Evolutionary conservation across 1,140 invertebrate species (phyloP).

Genomic region (Adelges cooleyi): DNA sequence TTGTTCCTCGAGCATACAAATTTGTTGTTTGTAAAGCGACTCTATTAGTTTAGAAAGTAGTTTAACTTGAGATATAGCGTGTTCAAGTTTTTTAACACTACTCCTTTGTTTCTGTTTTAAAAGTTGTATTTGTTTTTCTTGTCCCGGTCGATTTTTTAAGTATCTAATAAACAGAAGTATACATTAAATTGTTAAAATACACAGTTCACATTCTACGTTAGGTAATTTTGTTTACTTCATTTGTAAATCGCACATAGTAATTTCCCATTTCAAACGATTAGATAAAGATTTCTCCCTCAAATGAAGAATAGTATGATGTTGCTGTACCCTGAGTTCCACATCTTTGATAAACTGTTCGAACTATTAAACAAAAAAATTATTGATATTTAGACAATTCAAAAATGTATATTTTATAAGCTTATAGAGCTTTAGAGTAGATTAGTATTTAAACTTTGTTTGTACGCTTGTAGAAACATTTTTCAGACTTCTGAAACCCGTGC

Average conservation of each 20-base stretch:
- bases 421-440: background rate
- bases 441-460: background rate
- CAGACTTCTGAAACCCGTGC: background rate
- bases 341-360: slow-evolving; percentile 21
- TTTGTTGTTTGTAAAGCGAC: background rate
- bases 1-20: slow-evolving; percentile 12
- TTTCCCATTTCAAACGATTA: slow-evolving; percentile 13
- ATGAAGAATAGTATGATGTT: background rate
- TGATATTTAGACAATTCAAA: background rate
- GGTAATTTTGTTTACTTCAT: background rate
- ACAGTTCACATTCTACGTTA: background rate
- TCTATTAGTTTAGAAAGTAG: background rate
- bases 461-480: background rate
- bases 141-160: background rate
- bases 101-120: slow-evolving; percentile 15
- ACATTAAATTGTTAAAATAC: background rate
- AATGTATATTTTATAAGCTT: background rate
- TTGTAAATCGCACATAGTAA: slow-evolving; percentile 10
- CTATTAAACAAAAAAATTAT: background rate
- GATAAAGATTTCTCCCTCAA: slow-evolving; percentile 13
- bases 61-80: slow-evolving; percentile 1
- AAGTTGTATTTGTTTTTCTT: slow-evolving; percentile 10
- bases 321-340: slow-evolving; percentile 5
- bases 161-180: background rate
- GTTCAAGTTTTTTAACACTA: background rate